Evolutionary conservation across 1,140 invertebrate genomes (phyloP).

Genomic region (Samia ricini): DNA sequence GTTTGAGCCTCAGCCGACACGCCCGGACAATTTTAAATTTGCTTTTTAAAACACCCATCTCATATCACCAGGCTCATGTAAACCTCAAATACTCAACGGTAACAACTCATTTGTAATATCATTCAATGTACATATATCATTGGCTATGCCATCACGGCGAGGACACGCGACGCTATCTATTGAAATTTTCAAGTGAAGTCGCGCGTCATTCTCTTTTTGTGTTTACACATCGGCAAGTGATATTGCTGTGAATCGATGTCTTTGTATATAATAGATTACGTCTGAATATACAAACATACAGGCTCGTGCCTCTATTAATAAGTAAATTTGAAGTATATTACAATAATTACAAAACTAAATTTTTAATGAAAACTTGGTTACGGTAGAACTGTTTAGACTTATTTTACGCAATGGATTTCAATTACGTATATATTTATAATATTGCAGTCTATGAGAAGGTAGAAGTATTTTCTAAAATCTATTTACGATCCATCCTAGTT

Average conservation of each 20-base stretch:
- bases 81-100: constrained; percentile 10
- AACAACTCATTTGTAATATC: constrained; percentile 27
- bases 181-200: constrained; percentile 59
- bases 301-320: background rate
- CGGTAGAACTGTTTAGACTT: background rate
- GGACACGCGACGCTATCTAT: constrained; percentile 62
- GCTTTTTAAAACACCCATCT: constrained; percentile 7
- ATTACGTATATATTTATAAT: background rate
- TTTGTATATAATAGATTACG: constrained; percentile 16
- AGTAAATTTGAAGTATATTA: background rate
- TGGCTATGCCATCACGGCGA: constrained; percentile 30
- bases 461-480: no score
- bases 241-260: constrained; percentile 33
- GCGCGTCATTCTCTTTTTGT: constrained; percentile 57
- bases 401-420: background rate
- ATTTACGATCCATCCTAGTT: background rate
- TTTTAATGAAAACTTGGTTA: background rate
- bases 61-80: constrained; percentile 15
- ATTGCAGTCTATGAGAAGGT: background rate
- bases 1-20: constrained; percentile 61
- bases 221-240: constrained; percentile 51
- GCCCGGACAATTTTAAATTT: constrained; percentile 24
- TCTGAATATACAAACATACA: background rate
- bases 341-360: background rate
- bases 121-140: constrained; percentile 21